A percentile compares a stretch with the other conserved stretches of the same genome.
phyloP scores from a whole-genome alignment of 1,140 invertebrate species.

The Nephila pilipes region DNA sequence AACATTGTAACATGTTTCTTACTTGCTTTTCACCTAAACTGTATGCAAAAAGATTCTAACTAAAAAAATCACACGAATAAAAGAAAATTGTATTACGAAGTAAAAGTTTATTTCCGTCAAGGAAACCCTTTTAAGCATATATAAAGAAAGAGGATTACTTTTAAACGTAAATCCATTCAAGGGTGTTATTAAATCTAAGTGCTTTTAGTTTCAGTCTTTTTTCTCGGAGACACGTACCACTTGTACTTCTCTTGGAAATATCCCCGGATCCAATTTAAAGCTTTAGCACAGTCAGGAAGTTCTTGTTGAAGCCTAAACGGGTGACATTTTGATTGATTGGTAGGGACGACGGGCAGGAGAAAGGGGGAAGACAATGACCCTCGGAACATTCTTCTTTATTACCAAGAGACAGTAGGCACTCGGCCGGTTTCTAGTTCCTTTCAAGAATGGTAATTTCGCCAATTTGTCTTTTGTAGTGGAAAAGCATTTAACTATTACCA shows the following conservation, averaged over 20 bases:
- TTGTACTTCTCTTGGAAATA: constrained; percentile 47
- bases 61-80: too few species aligned
- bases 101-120: not conserved
- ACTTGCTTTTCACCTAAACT: too few species aligned
- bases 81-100: too few species aligned
- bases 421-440: not conserved
- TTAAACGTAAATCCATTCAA: not conserved
- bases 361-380: constrained; percentile 17
- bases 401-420: constrained; percentile 25
- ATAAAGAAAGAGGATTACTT: not conserved
- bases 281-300: constrained; percentile 57
- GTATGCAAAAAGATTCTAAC: too few species aligned
- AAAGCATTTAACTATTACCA: not conserved
- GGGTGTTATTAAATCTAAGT: constrained; percentile 58
- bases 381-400: constrained; percentile 20
- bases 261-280: constrained; percentile 50
- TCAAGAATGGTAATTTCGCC: not conserved
- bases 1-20: too few species aligned
- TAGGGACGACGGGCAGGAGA: constrained; percentile 11
- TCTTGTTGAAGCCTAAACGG: constrained; percentile 38
- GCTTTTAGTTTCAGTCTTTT: constrained; percentile 15
- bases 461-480: not conserved
- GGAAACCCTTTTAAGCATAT: not conserved
- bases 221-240: not conserved
- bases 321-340: constrained; percentile 71